A percentile compares a stretch with the other conserved stretches of the same genome.
Conservation (phyloP, 2,113 vertebrate genomes). For the Oreocharis arfaki region DNA sequence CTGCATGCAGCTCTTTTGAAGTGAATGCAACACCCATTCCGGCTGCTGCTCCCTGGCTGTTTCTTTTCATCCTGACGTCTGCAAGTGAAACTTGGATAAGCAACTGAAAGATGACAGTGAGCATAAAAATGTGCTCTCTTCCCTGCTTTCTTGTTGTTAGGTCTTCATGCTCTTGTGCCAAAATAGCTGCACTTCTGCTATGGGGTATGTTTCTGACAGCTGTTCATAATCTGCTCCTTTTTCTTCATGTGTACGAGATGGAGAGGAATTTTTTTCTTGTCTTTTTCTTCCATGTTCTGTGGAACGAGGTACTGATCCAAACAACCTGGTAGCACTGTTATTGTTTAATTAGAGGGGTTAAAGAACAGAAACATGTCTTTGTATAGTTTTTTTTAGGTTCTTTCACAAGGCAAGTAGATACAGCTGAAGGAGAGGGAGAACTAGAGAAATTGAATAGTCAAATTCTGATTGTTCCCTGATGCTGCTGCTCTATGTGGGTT, state of each 20-base stretch:
- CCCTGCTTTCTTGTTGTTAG: background rate
- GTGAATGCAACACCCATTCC: background rate
- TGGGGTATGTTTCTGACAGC: constrained; percentile 28
- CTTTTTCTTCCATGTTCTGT: background rate
- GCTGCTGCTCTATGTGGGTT: background rate
- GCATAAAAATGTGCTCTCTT: background rate
- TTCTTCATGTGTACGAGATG: background rate
- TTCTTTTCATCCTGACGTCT: constrained; percentile 3
- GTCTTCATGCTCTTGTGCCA: background rate
- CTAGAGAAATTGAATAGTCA: background rate
- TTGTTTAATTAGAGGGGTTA: background rate
- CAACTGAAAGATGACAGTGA: constrained; percentile 8
- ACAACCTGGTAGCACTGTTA: background rate
- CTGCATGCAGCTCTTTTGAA: constrained; percentile 17
- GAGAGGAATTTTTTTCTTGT: background rate
- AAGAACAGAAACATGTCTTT: background rate
- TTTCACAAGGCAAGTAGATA: rapidly evolving
- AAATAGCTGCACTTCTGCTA: constrained; percentile 22
- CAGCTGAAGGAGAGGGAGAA: background rate
- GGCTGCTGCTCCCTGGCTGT: background rate
- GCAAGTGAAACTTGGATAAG: constrained; percentile 33
- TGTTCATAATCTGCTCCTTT: background rate
- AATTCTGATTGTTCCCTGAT: background rate
- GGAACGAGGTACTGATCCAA: background rate
- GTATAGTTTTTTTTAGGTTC: background rate